phyloP scores from a whole-genome alignment of 1,140 invertebrate species.

The Euglossa dilemma region DNA sequence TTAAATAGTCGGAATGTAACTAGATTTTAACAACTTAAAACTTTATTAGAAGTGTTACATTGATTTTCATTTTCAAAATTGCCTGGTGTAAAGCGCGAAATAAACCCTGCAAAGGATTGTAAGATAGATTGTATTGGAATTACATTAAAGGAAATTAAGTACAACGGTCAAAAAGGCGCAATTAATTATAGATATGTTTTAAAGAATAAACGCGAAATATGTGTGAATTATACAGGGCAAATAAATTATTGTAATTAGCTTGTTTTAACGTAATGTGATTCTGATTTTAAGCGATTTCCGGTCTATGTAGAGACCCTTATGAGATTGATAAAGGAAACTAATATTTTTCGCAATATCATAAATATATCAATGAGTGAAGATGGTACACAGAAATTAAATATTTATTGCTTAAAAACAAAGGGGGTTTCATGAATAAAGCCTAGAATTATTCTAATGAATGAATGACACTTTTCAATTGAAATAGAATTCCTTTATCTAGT shows the following conservation, averaged over 20 bases:
- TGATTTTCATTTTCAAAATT: not conserved
- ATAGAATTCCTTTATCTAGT: constrained; percentile 17
- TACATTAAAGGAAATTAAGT: not conserved
- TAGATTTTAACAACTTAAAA: not conserved
- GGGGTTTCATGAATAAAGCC: constrained; percentile 31
- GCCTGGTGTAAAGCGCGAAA: not conserved
- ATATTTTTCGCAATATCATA: constrained; percentile 24
- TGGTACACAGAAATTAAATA: constrained; percentile 17
- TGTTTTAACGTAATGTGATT: constrained; percentile 33
- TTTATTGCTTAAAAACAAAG: constrained; percentile 36
- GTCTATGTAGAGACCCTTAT: not conserved
- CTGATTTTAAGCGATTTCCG: constrained; percentile 32
- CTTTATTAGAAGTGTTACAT: not conserved
- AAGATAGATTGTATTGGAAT: constrained; percentile 28
- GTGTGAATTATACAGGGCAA: not conserved
- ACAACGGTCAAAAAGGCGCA: not conserved
- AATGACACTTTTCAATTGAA: constrained; percentile 5
- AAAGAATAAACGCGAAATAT: not conserved
- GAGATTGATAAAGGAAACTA: not conserved
- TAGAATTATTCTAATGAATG: constrained; percentile 28
- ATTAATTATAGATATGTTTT: not conserved
- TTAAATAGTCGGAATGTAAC: not conserved
- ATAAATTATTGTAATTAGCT: constrained; percentile 10
- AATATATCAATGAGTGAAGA: not conserved
- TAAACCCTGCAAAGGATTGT: constrained; percentile 5